Percentiles rank a stretch among this genome's conserved stretches.
Evolutionary conservation across 2,888 invertebrate species (phyloP).

Genomic region (Caprella mutica): DNA sequence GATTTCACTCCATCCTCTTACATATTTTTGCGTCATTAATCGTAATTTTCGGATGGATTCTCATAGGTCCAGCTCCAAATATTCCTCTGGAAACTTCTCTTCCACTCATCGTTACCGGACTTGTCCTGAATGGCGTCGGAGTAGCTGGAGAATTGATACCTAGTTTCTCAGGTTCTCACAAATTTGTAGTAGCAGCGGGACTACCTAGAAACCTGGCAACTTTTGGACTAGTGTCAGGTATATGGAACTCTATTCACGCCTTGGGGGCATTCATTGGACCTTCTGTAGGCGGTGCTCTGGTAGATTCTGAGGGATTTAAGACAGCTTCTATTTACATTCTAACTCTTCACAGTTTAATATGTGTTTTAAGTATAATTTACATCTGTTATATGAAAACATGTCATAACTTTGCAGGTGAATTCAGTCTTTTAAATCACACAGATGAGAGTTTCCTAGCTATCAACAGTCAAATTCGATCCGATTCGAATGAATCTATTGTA

Average conservation of each 20-base stretch:
- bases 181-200: constrained; percentile 62
- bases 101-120: constrained; percentile 17
- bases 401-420: too few species aligned
- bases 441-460: too few species aligned
- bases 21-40: constrained; percentile 55
- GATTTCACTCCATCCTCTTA: constrained; percentile 54
- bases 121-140: constrained; percentile 67
- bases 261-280: constrained; percentile 76
- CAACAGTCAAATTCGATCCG: too few species aligned
- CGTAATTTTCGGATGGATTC: constrained; percentile 55
- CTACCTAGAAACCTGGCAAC: constrained; percentile 76
- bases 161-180: constrained; percentile 70
- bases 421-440: too few species aligned
- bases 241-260: constrained; percentile 83
- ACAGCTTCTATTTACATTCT: constrained; percentile 46
- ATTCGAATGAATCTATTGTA: too few species aligned
- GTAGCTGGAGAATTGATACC: constrained; percentile 73
- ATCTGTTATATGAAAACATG: too few species aligned
- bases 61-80: constrained; percentile 74
- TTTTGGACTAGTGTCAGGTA: constrained; percentile 74
- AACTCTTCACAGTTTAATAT: background rate
- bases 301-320: constrained; percentile 60
- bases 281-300: constrained; percentile 59
- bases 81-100: constrained; percentile 43
- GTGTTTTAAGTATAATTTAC: background rate